Base-by-base conservation (phyloP, 2,797 vertebrate species). In the Garrulus glandarius region DNA sequence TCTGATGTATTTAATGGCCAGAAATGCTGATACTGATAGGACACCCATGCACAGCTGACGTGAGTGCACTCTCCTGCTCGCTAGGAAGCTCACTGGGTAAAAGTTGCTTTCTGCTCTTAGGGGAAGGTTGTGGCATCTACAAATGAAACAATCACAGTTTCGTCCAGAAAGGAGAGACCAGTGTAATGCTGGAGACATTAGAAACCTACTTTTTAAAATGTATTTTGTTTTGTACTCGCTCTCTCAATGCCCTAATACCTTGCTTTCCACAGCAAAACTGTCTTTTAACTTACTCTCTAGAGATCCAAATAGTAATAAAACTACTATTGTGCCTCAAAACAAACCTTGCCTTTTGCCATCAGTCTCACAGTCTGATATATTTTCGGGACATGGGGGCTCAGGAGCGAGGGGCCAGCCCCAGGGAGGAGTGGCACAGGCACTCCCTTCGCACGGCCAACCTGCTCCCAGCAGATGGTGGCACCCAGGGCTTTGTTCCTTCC, bases 391-490 rank as follows among this genome's bases (percentile, higher is more conserved):
- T 0, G 5, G 13, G 36, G 49, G 52, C 3, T 4, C 57, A 89
- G 76, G 5, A 64, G 50, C 0, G 0, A 87, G 47, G 29, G 87
- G 74, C 75, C 71, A 50, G 82, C 3, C 16, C 23, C 37, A n/a
- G 68, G 56, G 44, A 55, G 56, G 61, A 64, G 47, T 0, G 3
- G 69, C 84, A 85, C n/a, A 32, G 41, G 55, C 92, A 72, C 14
- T 53, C 57, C 83, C 88, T 64, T 36, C 5, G 5, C 71, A 27
- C 0, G 5, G 67, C 88, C 94, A 95, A 21, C 84, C 44, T 76
- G 86, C 65, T 79, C 63, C 29, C 68, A 84, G 88, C 95, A 96
- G 95, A 95, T 93, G 96, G 91, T 95, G 93, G 80, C 88, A 92
- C 52, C 19, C 32, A 92, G 46, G 79, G 91, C 84, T 96, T 89